Evolutionary conservation across 1,140 invertebrate genomes (phyloP), one percentile per base, ranked within the genome.

Genomic region (Lepidurus packardi): DNA sequence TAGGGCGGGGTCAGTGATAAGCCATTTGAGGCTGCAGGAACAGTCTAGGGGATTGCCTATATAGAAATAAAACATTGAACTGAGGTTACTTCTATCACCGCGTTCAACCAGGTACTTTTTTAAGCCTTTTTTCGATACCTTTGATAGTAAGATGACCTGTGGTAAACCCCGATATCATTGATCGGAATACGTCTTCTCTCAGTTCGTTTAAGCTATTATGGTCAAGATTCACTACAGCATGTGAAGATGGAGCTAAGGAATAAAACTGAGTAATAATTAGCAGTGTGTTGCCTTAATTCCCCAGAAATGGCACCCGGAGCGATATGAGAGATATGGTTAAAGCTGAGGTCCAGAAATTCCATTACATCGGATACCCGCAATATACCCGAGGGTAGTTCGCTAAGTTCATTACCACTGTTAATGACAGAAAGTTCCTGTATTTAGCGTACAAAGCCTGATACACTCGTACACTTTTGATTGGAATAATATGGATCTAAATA

Each of bases 11-110:
- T 65, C 21, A 13, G 47, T 65, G 0, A 65, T 65, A 65, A 65
- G 47, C 47, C 47, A 65, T 11, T 65, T 65, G 47, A 65, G 47
- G 47, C 47, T 65, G 47, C 47, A 65, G 21, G 47, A 65, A 65
- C 47, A 65, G 47, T 65, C 47, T 6, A 65, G 47, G 5, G 47
- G 47, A 13, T 65, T 65, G 7, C 47, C 47, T 65, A 13, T 65
- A 11, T n/a, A 65, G 11, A 65, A 65, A 10, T 47, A n/a, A 13
- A 65, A 65, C 13, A 65, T 13, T 10, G 0, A n/a, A 65, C 5
- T 13, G 5, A 65, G 45, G 45, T 47, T 10, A 47, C 9, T 47
- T 47, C 45, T 16, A 47, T 47, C 16, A 47, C 16, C 9, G 13
- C 47, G 13, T 6, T n/a, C 47, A 13, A 65, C 21, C 5, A 7